Evolutionary conservation across 2,888 invertebrate genomes (phyloP).

Genomic region (Hypomecis punctinalis): DNA sequence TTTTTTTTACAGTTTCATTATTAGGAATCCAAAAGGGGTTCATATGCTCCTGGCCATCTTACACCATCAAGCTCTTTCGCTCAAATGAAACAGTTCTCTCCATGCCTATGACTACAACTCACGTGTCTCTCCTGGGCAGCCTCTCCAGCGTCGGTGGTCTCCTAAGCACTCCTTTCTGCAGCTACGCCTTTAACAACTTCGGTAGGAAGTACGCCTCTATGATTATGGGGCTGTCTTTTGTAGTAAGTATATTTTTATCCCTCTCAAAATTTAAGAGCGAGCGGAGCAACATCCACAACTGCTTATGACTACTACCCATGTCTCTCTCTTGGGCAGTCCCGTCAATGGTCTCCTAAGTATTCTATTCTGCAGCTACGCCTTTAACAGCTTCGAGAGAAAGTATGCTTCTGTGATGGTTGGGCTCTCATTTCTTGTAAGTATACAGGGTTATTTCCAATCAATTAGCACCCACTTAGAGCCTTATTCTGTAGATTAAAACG

Average conservation of each 20-base stretch:
- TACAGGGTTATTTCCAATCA: no score
- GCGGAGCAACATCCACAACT: no score
- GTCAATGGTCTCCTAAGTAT: conserved; percentile 65
- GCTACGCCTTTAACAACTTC: conserved; percentile 60
- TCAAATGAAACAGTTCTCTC: conserved; percentile 69
- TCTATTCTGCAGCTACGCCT: conserved; percentile 65
- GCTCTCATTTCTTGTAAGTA: conserved; percentile 68
- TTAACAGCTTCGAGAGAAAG: conserved; percentile 69
- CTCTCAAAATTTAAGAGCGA: no score
- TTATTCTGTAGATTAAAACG: no score
- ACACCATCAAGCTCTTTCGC: conserved; percentile 62
- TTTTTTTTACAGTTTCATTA: conserved; percentile 61
- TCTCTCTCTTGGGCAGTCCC: conserved; percentile 69
- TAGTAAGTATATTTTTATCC: conserved; percentile 68
- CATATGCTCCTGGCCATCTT: conserved; percentile 73
- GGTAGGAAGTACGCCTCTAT: conserved; percentile 74
- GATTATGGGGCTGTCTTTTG: conserved; percentile 69
- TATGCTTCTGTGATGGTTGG: conserved; percentile 72
- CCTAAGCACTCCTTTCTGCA: conserved; percentile 66
- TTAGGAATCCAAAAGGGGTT: conserved; percentile 67
- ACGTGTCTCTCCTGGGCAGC: conserved; percentile 69
- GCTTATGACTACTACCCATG: conserved; percentile 63
- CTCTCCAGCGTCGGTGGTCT: conserved; percentile 69
- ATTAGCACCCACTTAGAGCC: no score
- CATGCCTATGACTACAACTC: conserved; percentile 60